These are phyloP conservation scores for Leucania comma DNA, from an alignment of 2,888 invertebrate genomes.

Conservation along the genomic window DNA sequence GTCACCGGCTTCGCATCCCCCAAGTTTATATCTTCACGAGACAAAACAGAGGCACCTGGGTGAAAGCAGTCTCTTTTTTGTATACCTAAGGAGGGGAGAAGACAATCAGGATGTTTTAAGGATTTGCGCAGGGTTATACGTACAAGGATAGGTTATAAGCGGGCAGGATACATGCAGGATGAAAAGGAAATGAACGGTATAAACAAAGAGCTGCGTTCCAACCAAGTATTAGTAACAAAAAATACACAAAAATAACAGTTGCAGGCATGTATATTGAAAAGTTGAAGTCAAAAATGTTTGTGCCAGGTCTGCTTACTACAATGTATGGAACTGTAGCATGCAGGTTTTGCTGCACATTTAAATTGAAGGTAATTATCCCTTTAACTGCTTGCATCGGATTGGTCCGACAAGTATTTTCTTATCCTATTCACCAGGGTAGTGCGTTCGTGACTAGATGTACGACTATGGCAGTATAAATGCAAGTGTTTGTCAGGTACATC, in stretches of 20 bases:
- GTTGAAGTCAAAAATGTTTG: slow-evolving; percentile 17
- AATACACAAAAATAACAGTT: slow-evolving; percentile 39
- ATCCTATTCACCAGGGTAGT: too few species aligned
- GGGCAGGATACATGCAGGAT: slow-evolving; percentile 64
- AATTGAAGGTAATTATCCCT: not conserved
- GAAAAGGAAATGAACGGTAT: slow-evolving; percentile 35
- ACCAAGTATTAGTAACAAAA: slow-evolving; percentile 86
- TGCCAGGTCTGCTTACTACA: slow-evolving; percentile 23
- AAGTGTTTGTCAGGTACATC: too few species aligned
- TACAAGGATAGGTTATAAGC: slow-evolving; percentile 58
- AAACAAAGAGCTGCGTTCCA: slow-evolving; percentile 84
- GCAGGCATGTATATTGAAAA: slow-evolving; percentile 7
- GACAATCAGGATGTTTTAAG: slow-evolving; percentile 65
- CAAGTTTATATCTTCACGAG: slow-evolving; percentile 92
- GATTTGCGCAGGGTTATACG: slow-evolving; percentile 49
- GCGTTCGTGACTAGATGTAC: too few species aligned
- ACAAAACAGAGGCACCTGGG: slow-evolving; percentile 94
- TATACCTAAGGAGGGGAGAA: slow-evolving; percentile 86
- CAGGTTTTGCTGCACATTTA: slow-evolving; percentile 2
- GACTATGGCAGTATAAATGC: too few species aligned
- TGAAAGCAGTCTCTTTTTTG: slow-evolving; percentile 96
- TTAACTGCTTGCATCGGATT: too few species aligned
- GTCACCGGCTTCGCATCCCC: slow-evolving; percentile 92
- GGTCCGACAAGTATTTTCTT: too few species aligned
- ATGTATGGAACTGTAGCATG: slow-evolving; percentile 17